Conservation (phyloP, 2,113 vertebrate species). For the Xerus inauris region DNA sequence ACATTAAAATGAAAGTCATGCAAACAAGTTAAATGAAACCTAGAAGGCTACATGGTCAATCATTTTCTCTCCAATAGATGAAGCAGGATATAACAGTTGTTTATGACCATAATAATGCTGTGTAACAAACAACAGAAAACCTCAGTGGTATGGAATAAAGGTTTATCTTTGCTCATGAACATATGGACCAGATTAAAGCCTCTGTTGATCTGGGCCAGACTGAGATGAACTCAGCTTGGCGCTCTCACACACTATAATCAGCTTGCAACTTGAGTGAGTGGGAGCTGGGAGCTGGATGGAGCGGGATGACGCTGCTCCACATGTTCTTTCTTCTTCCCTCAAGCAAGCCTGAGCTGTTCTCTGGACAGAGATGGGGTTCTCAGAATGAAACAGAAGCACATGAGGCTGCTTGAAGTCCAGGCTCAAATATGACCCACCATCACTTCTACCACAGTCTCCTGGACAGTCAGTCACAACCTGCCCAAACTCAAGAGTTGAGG, state of each 20-base stretch:
- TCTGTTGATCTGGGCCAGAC: not conserved
- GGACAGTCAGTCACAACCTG: not conserved
- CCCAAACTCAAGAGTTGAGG: not conserved
- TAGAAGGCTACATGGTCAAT: not conserved
- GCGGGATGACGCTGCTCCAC: not conserved
- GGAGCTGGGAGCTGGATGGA: not conserved
- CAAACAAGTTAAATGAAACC: not conserved
- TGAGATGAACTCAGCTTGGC: not conserved
- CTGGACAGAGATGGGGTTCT: not conserved
- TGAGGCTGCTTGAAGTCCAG: not conserved
- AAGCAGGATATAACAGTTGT: not conserved
- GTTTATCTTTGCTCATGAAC: not conserved
- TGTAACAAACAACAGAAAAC: not conserved
- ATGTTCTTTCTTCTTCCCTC: not conserved
- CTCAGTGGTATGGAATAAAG: not conserved
- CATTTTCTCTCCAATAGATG: not conserved
- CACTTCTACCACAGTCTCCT: not conserved
- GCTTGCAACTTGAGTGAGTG: not conserved
- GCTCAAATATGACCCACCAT: not conserved
- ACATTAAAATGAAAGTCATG: not conserved
- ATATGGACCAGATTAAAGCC: not conserved
- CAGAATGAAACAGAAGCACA: not conserved
- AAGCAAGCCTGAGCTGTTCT: not conserved
- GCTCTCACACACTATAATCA: not conserved
- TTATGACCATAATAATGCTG: not conserved